Evolutionary conservation across 53 echinoderm and acorn worm species (phyloP).

Genomic region (Patiria pectinifera): DNA sequence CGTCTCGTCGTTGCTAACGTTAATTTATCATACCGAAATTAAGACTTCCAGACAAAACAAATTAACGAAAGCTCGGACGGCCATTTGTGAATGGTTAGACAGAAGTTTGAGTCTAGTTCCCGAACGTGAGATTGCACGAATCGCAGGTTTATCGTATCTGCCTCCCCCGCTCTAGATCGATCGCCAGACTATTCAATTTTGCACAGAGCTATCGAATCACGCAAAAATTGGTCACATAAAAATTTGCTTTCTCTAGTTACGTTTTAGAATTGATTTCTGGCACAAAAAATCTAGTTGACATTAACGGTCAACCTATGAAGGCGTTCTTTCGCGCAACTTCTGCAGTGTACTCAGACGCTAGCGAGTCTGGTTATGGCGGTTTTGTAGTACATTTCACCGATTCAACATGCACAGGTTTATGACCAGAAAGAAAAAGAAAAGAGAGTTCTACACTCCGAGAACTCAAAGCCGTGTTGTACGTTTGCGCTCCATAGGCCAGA

Average conservation of each 20-base stretch:
- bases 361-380: slow-evolving; percentile 55
- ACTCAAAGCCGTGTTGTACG: slow-evolving; percentile 31
- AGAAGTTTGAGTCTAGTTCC: background rate
- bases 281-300: background rate
- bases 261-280: slow-evolving; percentile 10
- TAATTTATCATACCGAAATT: too few species aligned
- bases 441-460: slow-evolving; percentile 44
- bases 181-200: slow-evolving; percentile 21
- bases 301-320: background rate
- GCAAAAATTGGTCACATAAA: background rate
- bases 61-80: too few species aligned
- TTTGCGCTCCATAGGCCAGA: slow-evolving; percentile 29
- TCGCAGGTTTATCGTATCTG: slow-evolving; percentile 58
- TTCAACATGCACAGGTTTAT: slow-evolving; percentile 53
- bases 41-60: slow-evolving; percentile 14
- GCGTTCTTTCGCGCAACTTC: slow-evolving; percentile 17
- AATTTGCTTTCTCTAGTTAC: background rate
- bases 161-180: slow-evolving; percentile 27
- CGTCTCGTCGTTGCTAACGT: too few species aligned
- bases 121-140: slow-evolving; percentile 45
- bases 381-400: slow-evolving; percentile 24
- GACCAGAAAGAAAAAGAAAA: slow-evolving; percentile 25
- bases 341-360: slow-evolving; percentile 58
- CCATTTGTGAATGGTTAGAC: background rate
- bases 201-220: slow-evolving; percentile 4